phyloP scores from a whole-genome alignment of 2,797 vertebrate genomes.

The Ambastaia sidthimunki region DNA sequence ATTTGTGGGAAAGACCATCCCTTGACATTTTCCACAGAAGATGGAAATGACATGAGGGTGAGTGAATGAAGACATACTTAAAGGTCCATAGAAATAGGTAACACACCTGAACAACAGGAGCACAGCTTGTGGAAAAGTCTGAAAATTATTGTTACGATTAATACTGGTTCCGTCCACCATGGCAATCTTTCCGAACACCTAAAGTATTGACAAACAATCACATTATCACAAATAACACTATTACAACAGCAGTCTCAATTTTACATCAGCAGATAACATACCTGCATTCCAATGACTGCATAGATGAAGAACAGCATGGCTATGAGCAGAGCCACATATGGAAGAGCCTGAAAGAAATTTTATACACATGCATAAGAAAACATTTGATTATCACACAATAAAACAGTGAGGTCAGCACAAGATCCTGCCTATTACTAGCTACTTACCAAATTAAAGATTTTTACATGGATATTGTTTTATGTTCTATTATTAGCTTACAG shows the following conservation, averaged over 20 bases:
- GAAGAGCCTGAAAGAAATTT: slow-evolving; percentile 84
- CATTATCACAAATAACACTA: neutral
- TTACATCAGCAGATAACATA: slow-evolving; percentile 58
- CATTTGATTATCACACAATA: too few relatives aligned
- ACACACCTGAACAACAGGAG: slow-evolving; percentile 93
- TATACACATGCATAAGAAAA: neutral
- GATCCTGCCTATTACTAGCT: too few relatives aligned
- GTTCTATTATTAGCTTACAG: too few relatives aligned
- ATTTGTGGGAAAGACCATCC: too few relatives aligned
- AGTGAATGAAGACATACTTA: neutral
- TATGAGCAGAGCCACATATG: slow-evolving; percentile 95
- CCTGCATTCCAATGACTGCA: slow-evolving; percentile 99
- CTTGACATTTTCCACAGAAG: too few relatives aligned
- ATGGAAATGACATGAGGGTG: neutral
- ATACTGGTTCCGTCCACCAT: slow-evolving; percentile 96
- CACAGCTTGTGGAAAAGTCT: slow-evolving; percentile 96
- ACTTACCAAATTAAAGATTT: too few relatives aligned
- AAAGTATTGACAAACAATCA: slow-evolving; percentile 42
- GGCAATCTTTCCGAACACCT: slow-evolving; percentile 98
- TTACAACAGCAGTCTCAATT: neutral
- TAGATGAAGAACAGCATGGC: slow-evolving; percentile 99
- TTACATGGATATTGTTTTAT: too few relatives aligned
- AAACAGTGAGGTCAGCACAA: too few relatives aligned
- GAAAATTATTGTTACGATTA: slow-evolving; percentile 99
- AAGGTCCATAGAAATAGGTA: neutral